Base-by-base conservation (phyloP, 2,888 invertebrate species). In the Pristionchus japonicus region DNA sequence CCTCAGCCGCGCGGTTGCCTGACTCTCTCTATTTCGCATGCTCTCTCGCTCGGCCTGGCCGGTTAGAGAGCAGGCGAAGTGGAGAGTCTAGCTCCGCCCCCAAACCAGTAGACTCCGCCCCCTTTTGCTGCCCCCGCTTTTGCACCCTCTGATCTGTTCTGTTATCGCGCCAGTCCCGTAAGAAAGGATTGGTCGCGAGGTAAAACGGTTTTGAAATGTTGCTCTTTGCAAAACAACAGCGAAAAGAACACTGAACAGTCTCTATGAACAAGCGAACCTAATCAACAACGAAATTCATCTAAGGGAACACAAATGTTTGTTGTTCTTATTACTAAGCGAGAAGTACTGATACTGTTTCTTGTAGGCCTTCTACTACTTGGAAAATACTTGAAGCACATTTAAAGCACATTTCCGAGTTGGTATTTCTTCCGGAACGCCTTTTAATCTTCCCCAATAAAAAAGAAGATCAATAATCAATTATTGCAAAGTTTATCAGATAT, bases 401-500 rank as follows among this genome's bases (percentile, higher is more conserved):
- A n/a, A n/a, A n/a, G n/a, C n/a, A n/a, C n/a, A n/a, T n/a, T n/a
- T n/a, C n/a, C n/a, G n/a, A n/a, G n/a, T n/a, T n/a, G n/a, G n/a
- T n/a, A n/a, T n/a, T n/a, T n/a, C n/a, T n/a, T n/a, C n/a, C n/a
- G n/a, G n/a, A n/a, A n/a, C n/a, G n/a, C n/a, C n/a, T n/a, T n/a
- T n/a, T n/a, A n/a, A n/a, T n/a, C n/a, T n/a, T n/a, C n/a, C n/a
- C n/a, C n/a, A n/a, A n/a, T n/a, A n/a, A n/a, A n/a, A n/a, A n/a
- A n/a, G n/a, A n/a, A n/a, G 7, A 49, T 20, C 2, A 23, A n/a
- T 9, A 9, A 57, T 57, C n/a, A 57, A n/a, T 6, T 17, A 74
- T 74, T 23, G 40, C 70, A 74, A 74, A 37, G 70, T 74, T 64
- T 74, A 74, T 74, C 70, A 20, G 70, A 74, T 74, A 74, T 74